Evolutionary conservation across 2,797 vertebrate genomes (phyloP).

Genomic region (Peromyscus nudipes): DNA sequence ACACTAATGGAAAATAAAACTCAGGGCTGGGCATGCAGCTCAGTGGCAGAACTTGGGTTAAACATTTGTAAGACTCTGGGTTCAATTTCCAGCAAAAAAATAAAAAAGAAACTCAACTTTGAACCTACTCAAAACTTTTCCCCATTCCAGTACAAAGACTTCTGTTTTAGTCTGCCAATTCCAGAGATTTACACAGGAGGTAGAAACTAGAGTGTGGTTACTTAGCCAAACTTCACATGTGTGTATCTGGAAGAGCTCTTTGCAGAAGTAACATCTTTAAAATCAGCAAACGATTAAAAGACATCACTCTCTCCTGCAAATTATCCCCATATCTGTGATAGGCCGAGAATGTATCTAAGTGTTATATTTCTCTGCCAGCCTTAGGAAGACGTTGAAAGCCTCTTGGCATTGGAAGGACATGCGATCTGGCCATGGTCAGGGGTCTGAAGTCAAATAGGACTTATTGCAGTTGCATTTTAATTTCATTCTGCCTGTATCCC

Average conservation of each 20-base stretch:
- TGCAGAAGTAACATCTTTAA: slow-evolving; percentile 66
- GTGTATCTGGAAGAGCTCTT: slow-evolving; percentile 18
- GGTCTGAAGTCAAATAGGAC: neutral
- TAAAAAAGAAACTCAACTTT: neutral
- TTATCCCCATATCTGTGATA: neutral
- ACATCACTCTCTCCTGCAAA: slow-evolving; percentile 31
- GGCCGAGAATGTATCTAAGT: neutral
- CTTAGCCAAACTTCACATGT: slow-evolving; percentile 37
- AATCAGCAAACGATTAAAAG: slow-evolving; percentile 69
- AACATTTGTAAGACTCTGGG: neutral
- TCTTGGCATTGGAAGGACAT: neutral
- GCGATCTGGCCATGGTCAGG: neutral
- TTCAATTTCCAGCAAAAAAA: neutral
- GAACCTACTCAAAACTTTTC: neutral
- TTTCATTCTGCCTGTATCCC: neutral
- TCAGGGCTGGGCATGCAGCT: neutral
- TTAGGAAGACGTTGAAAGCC: neutral
- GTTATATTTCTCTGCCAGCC: neutral
- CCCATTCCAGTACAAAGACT: slow-evolving; percentile 20
- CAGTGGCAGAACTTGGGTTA: neutral
- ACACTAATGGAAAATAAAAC: neutral
- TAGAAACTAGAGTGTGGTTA: slow-evolving; percentile 8
- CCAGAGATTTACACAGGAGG: neutral
- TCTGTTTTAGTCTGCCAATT: neutral
- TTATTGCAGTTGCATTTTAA: neutral